Evolutionary conservation across 1,140 invertebrate species (phyloP).

Genomic region (Rhagoletis zephyria): DNA sequence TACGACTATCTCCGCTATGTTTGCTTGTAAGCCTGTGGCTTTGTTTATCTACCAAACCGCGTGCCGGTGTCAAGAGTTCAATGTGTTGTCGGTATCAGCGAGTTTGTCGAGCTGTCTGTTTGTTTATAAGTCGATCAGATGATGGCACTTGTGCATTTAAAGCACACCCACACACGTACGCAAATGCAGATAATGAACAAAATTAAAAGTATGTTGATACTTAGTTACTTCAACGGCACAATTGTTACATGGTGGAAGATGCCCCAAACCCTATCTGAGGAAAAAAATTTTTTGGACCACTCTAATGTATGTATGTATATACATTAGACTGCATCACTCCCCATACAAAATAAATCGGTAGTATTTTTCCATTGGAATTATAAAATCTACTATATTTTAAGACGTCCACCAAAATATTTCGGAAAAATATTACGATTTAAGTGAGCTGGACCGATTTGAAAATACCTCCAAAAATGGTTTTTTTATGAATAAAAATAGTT

Average conservation of each 20-base stretch:
- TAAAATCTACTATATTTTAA: too few relatives aligned
- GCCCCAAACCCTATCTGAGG: too few relatives aligned
- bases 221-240: background rate
- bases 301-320: too few relatives aligned
- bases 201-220: background rate
- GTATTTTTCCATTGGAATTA: too few relatives aligned
- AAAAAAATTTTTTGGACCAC: too few relatives aligned
- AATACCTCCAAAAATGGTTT: too few relatives aligned
- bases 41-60: slow-evolving; percentile 42
- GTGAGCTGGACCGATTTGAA: too few relatives aligned
- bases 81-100: slow-evolving; percentile 4
- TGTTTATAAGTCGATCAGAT: background rate
- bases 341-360: too few relatives aligned
- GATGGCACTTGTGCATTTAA: slow-evolving; percentile 21
- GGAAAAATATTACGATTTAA: too few relatives aligned
- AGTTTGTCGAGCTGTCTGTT: background rate
- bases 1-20: background rate
- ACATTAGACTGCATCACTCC: too few relatives aligned
- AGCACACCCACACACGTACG: background rate
- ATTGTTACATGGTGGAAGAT: background rate
- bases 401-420: too few relatives aligned
- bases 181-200: background rate
- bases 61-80: slow-evolving; percentile 39
- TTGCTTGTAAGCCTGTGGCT: background rate
- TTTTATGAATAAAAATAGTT: too few relatives aligned